These are phyloP conservation scores for Zosterops hypoxanthus DNA, from an alignment of 2,113 vertebrate species.

Conservation along the genomic window DNA sequence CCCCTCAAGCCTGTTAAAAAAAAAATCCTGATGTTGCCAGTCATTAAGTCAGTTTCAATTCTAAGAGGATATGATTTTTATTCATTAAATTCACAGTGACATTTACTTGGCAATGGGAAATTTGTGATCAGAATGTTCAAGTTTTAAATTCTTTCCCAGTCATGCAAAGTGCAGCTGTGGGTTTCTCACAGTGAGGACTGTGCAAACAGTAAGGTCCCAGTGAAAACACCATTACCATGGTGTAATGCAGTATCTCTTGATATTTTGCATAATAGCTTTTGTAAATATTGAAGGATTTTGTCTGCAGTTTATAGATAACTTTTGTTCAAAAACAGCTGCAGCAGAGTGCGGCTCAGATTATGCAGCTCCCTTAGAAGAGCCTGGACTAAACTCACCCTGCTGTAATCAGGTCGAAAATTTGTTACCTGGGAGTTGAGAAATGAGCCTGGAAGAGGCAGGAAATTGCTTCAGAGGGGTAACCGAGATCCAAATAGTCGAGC, in stretches of 20 bases:
- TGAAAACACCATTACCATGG: conserved; percentile 11
- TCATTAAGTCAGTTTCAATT: neutral
- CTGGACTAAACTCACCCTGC: neutral
- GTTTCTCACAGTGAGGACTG: conserved; percentile 33
- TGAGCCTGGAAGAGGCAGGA: conserved; percentile 22
- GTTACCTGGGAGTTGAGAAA: conserved; percentile 47
- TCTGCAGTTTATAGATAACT: conserved; percentile 49
- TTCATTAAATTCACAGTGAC: neutral
- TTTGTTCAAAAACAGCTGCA: conserved; percentile 53
- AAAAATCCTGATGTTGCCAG: neutral
- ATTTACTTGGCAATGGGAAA: neutral
- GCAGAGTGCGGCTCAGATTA: neutral
- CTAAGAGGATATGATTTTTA: neutral
- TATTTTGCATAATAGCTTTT: conserved; percentile 47
- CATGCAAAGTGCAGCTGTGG: neutral
- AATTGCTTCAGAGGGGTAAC: conserved; percentile 38
- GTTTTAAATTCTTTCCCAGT: conserved; percentile 34
- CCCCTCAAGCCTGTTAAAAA: neutral
- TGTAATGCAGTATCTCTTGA: neutral
- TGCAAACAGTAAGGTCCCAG: neutral
- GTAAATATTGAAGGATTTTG: conserved; percentile 45
- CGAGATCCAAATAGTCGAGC: neutral
- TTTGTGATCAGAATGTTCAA: neutral
- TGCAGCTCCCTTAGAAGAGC: neutral
- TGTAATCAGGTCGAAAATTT: conserved; percentile 32